Percentiles rank a stretch among this genome's conserved stretches.
phyloP scores from a whole-genome alignment of 2,797 vertebrate genomes.

The Strix occidentalis region DNA sequence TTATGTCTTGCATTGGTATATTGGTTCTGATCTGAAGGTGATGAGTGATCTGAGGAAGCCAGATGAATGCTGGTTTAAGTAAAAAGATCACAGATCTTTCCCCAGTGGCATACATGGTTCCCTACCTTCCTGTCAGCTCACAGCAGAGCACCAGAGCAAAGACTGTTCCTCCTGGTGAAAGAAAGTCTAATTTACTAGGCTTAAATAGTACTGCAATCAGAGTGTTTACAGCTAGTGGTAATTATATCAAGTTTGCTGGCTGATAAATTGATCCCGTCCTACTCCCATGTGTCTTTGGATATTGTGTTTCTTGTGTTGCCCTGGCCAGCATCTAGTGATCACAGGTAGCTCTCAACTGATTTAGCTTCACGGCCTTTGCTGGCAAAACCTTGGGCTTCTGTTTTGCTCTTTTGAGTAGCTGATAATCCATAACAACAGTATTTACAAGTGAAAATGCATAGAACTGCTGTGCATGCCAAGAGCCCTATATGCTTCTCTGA shows the following conservation, averaged over 20 bases:
- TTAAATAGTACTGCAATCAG: background rate
- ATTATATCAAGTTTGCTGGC: background rate
- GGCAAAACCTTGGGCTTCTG: background rate
- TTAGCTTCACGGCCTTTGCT: background rate
- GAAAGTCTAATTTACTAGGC: background rate
- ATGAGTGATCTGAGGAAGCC: background rate
- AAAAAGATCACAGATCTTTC: background rate
- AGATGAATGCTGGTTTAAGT: background rate
- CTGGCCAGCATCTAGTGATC: background rate
- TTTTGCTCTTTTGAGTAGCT: background rate
- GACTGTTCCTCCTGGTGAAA: background rate
- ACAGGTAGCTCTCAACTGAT: background rate
- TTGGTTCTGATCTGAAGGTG: background rate
- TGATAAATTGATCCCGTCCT: background rate
- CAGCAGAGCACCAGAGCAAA: background rate
- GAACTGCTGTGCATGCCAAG: background rate
- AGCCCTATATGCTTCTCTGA: background rate
- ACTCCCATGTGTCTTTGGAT: background rate
- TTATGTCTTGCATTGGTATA: background rate
- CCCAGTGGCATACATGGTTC: background rate
- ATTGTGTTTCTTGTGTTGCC: background rate
- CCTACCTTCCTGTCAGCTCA: background rate
- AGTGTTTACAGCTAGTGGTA: background rate
- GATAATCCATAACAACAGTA: background rate
- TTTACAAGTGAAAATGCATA: background rate